Conservation (phyloP, 2,113 vertebrate species). For the Leuciscus idus region DNA sequence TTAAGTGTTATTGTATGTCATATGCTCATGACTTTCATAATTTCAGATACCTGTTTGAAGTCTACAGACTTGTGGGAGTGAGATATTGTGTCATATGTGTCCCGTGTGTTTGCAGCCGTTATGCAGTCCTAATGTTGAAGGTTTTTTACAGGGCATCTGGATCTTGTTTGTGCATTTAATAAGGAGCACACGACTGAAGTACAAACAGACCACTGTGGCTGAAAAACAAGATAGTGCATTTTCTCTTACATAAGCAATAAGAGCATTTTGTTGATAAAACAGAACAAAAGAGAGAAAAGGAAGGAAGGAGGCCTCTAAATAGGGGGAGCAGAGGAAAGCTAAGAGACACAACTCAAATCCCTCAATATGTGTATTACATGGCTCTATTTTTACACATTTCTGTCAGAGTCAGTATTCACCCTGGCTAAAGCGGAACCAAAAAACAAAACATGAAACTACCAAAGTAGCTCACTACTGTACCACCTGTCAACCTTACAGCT, state of each 20-base stretch:
- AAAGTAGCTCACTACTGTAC: constrained; percentile 33
- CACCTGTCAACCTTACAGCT: constrained; percentile 49
- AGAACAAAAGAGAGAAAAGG: constrained; percentile 57
- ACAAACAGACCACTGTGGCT: neutral
- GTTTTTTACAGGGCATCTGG: constrained; percentile 40
- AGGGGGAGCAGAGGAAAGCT: constrained; percentile 45
- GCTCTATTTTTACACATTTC: constrained; percentile 44
- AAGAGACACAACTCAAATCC: constrained; percentile 53
- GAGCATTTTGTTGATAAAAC: constrained; percentile 53
- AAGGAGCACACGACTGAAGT: neutral
- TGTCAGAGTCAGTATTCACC: constrained; percentile 30
- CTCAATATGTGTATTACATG: constrained; percentile 35
- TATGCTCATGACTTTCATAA: neutral
- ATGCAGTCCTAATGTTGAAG: neutral
- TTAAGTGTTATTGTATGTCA: neutral
- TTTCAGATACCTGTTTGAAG: neutral
- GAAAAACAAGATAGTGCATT: neutral
- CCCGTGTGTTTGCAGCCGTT: neutral
- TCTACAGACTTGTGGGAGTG: neutral
- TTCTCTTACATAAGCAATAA: neutral
- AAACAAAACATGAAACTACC: constrained; percentile 37
- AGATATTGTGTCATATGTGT: neutral
- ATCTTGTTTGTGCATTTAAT: constrained; percentile 22
- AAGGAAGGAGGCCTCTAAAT: constrained; percentile 65
- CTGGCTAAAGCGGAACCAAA: constrained; percentile 30